Percentiles rank a stretch among this genome's conserved stretches.
phyloP scores from a whole-genome alignment of 2,797 vertebrate genomes.

The Melanotaenia trifasciata region DNA sequence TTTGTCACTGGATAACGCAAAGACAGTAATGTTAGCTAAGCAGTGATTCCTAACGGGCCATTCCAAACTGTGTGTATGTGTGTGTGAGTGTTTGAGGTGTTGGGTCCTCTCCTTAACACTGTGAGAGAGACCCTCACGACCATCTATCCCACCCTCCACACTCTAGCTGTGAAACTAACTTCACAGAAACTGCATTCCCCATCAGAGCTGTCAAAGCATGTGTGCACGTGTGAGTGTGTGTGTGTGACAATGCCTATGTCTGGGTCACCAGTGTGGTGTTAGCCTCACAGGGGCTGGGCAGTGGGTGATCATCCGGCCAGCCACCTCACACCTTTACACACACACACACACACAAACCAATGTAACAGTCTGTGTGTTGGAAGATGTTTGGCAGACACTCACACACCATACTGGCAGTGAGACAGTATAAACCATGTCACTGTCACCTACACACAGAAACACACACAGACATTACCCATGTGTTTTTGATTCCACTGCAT shows the following conservation, averaged over 20 bases:
- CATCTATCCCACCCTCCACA: constrained; percentile 28
- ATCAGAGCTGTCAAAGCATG: constrained; percentile 41
- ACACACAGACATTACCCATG: constrained; percentile 9
- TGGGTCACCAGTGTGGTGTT: constrained; percentile 70
- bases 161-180: constrained; percentile 59
- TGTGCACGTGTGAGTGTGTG: constrained; percentile 26
- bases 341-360: not conserved
- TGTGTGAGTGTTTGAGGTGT: constrained; percentile 35
- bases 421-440: constrained; percentile 38
- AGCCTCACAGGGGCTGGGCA: constrained; percentile 69
- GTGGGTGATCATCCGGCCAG: constrained; percentile 88
- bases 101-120: constrained; percentile 60
- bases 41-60: not conserved
- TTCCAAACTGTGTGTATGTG: not conserved
- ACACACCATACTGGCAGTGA: constrained; percentile 34
- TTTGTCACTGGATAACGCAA: not conserved
- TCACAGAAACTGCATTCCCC: constrained; percentile 42
- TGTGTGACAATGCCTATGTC: constrained; percentile 45
- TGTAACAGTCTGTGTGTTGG: constrained; percentile 29
- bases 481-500: constrained; percentile 20
- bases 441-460: constrained; percentile 13
- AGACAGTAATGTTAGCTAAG: not conserved
- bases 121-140: constrained; percentile 45
- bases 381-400: constrained; percentile 47
- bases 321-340: constrained; percentile 89